Conservation (phyloP, 2,113 vertebrate genomes). For the Oryzias curvinotus region DNA sequence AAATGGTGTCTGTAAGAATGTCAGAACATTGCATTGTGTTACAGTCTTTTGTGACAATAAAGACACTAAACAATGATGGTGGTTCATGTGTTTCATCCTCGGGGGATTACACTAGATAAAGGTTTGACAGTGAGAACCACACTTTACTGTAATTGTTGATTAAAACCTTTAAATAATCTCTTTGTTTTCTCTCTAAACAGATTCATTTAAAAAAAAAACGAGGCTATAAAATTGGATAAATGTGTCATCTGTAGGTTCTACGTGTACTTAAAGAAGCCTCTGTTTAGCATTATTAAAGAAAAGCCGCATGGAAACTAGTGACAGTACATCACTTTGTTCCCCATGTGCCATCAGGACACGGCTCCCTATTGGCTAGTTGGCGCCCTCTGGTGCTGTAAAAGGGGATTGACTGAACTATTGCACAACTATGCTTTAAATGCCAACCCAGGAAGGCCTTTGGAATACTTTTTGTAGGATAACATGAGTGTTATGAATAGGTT, state of each 20-base stretch:
- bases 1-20: background rate
- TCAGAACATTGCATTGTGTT: slow-evolving; percentile 9
- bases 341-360: slow-evolving; percentile 62
- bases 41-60: slow-evolving; percentile 55
- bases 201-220: slow-evolving; percentile 4
- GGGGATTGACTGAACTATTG: slow-evolving; percentile 43
- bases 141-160: no score
- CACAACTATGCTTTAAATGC: slow-evolving; percentile 51
- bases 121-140: no score
- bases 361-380: slow-evolving; percentile 53
- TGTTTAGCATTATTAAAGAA: background rate
- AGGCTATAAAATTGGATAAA: slow-evolving; percentile 3
- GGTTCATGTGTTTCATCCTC: slow-evolving; percentile 20
- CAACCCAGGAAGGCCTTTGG: slow-evolving; percentile 1
- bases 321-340: slow-evolving; percentile 63
- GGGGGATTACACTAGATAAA: background rate
- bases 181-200: no score
- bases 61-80: slow-evolving; percentile 34
- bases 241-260: slow-evolving; percentile 29
- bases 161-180: no score
- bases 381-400: slow-evolving; percentile 66
- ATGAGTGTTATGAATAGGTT: slow-evolving; percentile 37
- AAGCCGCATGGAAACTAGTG: slow-evolving; percentile 8
- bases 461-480: slow-evolving; percentile 22
- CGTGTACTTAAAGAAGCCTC: background rate